phyloP scores from a whole-genome alignment of 2,888 invertebrate species.

The Phalangium opilio region DNA sequence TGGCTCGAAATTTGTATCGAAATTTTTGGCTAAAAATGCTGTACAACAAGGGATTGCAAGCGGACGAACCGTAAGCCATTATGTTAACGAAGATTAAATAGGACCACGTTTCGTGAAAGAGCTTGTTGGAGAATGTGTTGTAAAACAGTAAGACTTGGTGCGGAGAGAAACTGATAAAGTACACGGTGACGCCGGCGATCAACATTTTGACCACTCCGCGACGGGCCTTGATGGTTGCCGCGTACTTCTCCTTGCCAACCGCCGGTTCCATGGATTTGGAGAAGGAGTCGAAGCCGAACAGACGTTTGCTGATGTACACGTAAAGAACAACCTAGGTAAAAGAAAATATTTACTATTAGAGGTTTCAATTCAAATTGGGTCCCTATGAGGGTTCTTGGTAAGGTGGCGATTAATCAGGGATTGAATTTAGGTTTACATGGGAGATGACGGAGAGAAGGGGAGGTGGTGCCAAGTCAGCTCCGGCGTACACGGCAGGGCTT shows the following conservation, averaged over 20 bases:
- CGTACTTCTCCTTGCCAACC: slow-evolving; percentile 23
- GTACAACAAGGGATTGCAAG: slow-evolving; percentile 33
- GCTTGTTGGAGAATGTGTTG: slow-evolving; percentile 23
- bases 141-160: slow-evolving; percentile 27
- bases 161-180: slow-evolving; percentile 33
- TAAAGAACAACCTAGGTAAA: slow-evolving; percentile 24
- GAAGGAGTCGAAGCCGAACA: slow-evolving; percentile 25
- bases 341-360: no score
- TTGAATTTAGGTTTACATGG: no score
- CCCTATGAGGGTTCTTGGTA: no score
- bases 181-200: slow-evolving; percentile 30
- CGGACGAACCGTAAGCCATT: slow-evolving; percentile 31
- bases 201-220: slow-evolving; percentile 34
- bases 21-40: slow-evolving; percentile 33
- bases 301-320: slow-evolving; percentile 26
- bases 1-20: slow-evolving; percentile 20
- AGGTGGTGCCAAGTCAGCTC: no score
- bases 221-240: slow-evolving; percentile 27
- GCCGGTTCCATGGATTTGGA: slow-evolving; percentile 16
- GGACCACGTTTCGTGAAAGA: slow-evolving; percentile 27
- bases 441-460: no score
- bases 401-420: no score
- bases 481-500: no score
- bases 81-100: slow-evolving; percentile 30
- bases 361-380: no score